Base-by-base conservation (phyloP, 2,797 vertebrate genomes). In the Myiotriccus ornatus region DNA sequence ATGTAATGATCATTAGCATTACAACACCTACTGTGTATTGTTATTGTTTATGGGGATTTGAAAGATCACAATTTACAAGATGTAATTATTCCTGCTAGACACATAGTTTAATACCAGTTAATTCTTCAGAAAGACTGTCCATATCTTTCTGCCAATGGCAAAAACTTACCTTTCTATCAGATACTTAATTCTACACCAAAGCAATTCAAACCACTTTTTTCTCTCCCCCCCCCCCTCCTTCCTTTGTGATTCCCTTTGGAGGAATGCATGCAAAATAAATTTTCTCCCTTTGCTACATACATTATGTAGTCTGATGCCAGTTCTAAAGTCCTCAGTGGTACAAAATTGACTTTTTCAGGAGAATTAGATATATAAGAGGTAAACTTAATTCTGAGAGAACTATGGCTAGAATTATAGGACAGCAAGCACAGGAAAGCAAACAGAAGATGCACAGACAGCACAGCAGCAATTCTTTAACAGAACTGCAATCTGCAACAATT, bases 401-500 rank as follows among this genome's bases (percentile, higher is more conserved):
- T 3, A 34, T 63, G 43, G 16, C 23, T 82, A 47, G 27, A 90
- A 59, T 68, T 67, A 32, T 3, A 91, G 49, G 21, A 35, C 28
- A 74, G 39, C 60, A 84, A 89, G 53, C 25, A 23, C 9, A 57
- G 37, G 16, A 87, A 57, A 8, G 4, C 77, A 74, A 74, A 77
- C 44, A 28, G 78, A 83, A 70, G 53, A 60, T 20, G 27, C 44
- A 35, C 53, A 89, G 46, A 43, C 46, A 53, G 68, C 76, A 74
- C 47, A 43, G 52, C 27, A 63, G 37, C 35, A 87, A 47, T 87
- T 22, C 41, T 90, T 93, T 87, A 91, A 90, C 43, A 73, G 92
- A 95, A 90, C 32, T 70, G 39, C 74, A 80, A 95, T 50, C 46
- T 93, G 55, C 22, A 76, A 69, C 24, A 67, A 89, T 80, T 87